A percentile compares a stretch with the other conserved stretches of the same genome.
Evolutionary conservation across 2,113 vertebrate species (phyloP).

Genomic region (Motacilla alba): DNA sequence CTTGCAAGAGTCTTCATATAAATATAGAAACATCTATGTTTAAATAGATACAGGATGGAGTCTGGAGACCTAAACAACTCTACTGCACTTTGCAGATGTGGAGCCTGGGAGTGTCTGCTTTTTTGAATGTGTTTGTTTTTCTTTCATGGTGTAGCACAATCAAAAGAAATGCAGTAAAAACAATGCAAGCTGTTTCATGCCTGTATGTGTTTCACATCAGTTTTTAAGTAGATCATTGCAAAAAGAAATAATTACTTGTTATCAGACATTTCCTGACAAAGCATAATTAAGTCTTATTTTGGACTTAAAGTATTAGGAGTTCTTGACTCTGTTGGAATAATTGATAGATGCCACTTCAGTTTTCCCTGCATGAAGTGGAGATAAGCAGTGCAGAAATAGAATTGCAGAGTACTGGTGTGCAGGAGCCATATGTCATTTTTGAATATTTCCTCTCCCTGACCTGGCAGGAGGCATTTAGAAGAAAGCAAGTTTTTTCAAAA

Average conservation of each 20-base stretch:
- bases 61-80: background rate
- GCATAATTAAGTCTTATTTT: background rate
- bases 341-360: background rate
- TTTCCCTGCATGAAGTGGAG: background rate
- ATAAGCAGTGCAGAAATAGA: background rate
- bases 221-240: background rate
- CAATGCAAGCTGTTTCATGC: slow-evolving; percentile 35
- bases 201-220: background rate
- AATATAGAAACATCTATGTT: background rate
- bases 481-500: background rate
- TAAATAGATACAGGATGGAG: slow-evolving; percentile 32
- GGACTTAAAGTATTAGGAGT: background rate
- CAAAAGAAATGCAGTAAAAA: slow-evolving; percentile 21
- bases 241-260: background rate
- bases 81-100: background rate
- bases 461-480: background rate
- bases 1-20: background rate
- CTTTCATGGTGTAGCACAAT: background rate
- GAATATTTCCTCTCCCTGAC: background rate
- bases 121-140: slow-evolving; percentile 38
- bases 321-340: background rate
- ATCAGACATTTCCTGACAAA: background rate
- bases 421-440: background rate
- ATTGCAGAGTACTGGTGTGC: background rate
- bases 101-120: slow-evolving; percentile 15